Conservation (phyloP, 2,888 invertebrate genomes). For the Mythimna albipuncta region DNA sequence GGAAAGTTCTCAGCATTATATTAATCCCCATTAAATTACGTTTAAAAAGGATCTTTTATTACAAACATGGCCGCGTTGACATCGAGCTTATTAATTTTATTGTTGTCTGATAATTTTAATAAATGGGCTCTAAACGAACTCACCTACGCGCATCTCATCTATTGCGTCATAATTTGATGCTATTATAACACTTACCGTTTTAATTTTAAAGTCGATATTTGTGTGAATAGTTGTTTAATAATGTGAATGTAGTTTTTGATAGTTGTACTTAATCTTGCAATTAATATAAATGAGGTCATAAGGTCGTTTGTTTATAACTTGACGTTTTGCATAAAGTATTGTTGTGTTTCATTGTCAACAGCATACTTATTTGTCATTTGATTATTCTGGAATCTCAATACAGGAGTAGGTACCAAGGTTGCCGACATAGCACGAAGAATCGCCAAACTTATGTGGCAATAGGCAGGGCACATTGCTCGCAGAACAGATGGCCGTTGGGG, state of each 20-base stretch:
- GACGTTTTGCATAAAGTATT: slow-evolving; percentile 56
- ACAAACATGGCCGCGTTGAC: slow-evolving; percentile 8
- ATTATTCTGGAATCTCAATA: not conserved
- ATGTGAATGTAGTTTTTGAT: slow-evolving; percentile 21
- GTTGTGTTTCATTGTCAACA: slow-evolving; percentile 27
- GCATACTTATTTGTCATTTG: not conserved
- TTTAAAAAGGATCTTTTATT: not conserved
- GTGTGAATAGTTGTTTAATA: not conserved
- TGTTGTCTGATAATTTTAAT: slow-evolving; percentile 44
- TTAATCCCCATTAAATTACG: not conserved
- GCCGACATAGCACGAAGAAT: no score
- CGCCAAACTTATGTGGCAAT: no score
- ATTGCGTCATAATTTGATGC: not conserved
- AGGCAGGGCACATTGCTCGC: no score
- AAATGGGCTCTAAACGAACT: slow-evolving; percentile 19
- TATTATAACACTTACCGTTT: not conserved
- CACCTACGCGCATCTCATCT: slow-evolving; percentile 4
- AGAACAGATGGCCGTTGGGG: no score
- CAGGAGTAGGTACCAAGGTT: not conserved
- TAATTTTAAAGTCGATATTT: slow-evolving; percentile 7
- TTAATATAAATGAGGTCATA: slow-evolving; percentile 64
- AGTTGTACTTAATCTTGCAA: slow-evolving; percentile 50
- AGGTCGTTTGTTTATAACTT: slow-evolving; percentile 56
- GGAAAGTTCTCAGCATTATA: not conserved
- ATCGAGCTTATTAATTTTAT: slow-evolving; percentile 44